These are phyloP conservation scores for Addax nasomaculatus DNA, from an alignment of 2,113 vertebrate species.

Conservation along the genomic window DNA sequence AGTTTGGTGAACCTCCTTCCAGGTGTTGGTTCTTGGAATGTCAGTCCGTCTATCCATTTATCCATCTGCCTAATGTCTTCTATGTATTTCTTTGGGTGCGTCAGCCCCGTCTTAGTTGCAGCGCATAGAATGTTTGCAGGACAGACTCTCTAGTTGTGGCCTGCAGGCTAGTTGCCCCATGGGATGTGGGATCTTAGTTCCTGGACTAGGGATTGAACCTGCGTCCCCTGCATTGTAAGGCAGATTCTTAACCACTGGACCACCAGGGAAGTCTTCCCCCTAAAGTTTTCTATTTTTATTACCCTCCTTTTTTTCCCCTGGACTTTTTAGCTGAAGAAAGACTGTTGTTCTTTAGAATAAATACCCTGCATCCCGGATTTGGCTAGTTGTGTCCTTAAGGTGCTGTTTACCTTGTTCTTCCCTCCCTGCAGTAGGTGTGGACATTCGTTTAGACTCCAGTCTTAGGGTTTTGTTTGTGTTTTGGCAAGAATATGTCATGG, in stretches of 20 bases:
- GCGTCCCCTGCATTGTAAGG: neutral
- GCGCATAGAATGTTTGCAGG: neutral
- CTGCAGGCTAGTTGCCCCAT: neutral
- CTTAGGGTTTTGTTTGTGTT: neutral
- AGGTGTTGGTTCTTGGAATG: neutral
- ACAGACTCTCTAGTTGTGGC: neutral
- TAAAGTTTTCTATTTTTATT: neutral
- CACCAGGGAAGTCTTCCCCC: neutral
- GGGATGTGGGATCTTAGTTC: neutral
- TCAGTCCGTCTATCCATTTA: fast-evolving
- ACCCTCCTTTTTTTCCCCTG: neutral
- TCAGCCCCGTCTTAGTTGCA: neutral
- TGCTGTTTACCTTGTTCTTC: neutral
- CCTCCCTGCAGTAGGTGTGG: fast-evolving
- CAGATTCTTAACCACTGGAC: neutral
- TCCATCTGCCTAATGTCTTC: neutral
- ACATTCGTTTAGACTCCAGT: fast-evolving
- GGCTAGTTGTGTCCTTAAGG: neutral
- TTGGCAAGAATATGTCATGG: neutral
- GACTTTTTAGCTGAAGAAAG: neutral
- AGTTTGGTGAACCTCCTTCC: neutral
- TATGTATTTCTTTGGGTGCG: neutral
- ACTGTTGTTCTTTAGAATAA: neutral
- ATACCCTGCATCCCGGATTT: fast-evolving
- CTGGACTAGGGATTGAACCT: neutral